Evolutionary conservation across 1,140 invertebrate species (phyloP), one percentile per base, ranked within the genome.

Genomic region (Neomicropteryx cornuta): DNA sequence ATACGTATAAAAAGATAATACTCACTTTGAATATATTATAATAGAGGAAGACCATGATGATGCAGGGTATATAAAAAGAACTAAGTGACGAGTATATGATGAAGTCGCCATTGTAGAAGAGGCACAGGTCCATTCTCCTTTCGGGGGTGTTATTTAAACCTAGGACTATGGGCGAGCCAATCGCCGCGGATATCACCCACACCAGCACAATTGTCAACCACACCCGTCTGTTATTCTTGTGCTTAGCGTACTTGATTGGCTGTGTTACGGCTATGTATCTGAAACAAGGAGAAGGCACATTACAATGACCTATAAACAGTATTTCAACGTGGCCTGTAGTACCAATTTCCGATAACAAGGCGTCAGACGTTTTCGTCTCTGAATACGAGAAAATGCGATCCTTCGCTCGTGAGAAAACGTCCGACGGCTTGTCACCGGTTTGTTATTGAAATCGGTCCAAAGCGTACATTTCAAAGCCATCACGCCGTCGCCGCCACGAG

Each of bases 241-340:
- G 94, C 57, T 96, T 95, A 32, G 93, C 89, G 72, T 99, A 99
- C 66, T 96, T 96, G 59, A 99, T 96, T 50, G 96, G 96, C 62
- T 94, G 87, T 18, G 93, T 97, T 36, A 99, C 94, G 37, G 96
- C 96, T 51, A 98, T 97, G 68, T 95, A 99, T 72, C 95, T 96
- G 74, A 27, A 67, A 68, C 39, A 53, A 46, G n/a, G n/a, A n/a
- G n/a, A n/a, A n/a, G n/a, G n/a, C n/a, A n/a, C n/a, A n/a, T n/a
- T n/a, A n/a, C n/a, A n/a, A n/a, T n/a, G n/a, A n/a, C n/a, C n/a
- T n/a, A n/a, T n/a, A n/a, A n/a, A n/a, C n/a, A n/a, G n/a, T n/a
- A n/a, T n/a, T n/a, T n/a, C n/a, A n/a, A n/a, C n/a, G n/a, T n/a
- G n/a, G n/a, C n/a, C n/a, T n/a, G n/a, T n/a, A n/a, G n/a, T n/a